Conservation (phyloP, 2,888 invertebrate species). For the Griposia aprilina region DNA sequence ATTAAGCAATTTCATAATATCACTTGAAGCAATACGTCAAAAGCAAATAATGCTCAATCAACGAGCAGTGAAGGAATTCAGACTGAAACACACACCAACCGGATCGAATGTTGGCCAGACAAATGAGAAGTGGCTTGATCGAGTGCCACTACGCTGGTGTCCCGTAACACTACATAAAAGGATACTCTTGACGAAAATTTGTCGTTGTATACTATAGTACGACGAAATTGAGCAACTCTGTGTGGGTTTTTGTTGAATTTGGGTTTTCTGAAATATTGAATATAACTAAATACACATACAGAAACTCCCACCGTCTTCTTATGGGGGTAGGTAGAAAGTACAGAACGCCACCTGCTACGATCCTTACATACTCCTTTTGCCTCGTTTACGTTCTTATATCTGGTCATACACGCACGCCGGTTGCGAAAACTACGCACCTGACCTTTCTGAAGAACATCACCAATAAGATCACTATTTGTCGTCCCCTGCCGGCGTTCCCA, state of each 20-base stretch:
- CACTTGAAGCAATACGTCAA: constrained; percentile 32
- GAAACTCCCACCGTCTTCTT: too few species aligned
- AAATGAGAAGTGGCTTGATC: neutral
- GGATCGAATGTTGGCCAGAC: constrained; percentile 46
- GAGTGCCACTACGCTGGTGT: constrained; percentile 21
- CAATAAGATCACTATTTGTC: too few species aligned
- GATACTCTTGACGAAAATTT: constrained; percentile 43
- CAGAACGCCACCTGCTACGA: too few species aligned
- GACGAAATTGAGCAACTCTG: constrained; percentile 38
- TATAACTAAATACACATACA: too few species aligned
- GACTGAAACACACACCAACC: constrained; percentile 43
- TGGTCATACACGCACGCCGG: too few species aligned
- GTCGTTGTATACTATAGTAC: constrained; percentile 30
- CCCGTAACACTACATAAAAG: constrained; percentile 36
- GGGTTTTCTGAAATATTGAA: neutral
- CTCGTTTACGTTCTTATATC: too few species aligned
- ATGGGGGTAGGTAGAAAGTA: too few species aligned
- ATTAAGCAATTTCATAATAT: neutral
- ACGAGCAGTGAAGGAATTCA: constrained; percentile 34
- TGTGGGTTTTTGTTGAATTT: neutral
- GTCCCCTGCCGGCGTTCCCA: too few species aligned
- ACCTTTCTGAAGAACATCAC: too few species aligned
- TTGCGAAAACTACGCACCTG: too few species aligned
- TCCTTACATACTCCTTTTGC: too few species aligned
- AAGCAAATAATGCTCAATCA: constrained; percentile 36